phyloP scores from a whole-genome alignment of 2,113 vertebrate species.

The Nestor notabilis region DNA sequence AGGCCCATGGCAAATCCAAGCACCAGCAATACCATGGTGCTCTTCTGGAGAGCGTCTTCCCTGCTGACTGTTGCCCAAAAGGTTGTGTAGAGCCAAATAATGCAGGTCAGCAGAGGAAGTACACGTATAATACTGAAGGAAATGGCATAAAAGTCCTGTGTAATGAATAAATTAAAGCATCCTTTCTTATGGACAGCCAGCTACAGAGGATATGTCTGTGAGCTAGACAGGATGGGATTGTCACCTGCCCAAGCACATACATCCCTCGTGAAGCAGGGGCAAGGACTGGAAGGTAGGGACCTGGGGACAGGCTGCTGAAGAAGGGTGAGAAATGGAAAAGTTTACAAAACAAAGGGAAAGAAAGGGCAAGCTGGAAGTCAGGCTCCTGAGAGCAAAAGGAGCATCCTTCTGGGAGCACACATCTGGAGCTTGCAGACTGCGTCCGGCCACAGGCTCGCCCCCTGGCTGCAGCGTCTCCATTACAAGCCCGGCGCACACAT shows the following conservation, averaged over 20 bases:
- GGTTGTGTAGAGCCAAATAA: not conserved
- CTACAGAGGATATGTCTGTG: not conserved
- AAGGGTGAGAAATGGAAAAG: rapidly evolving
- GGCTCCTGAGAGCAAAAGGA: not conserved
- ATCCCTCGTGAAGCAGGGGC: not conserved
- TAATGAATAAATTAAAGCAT: not conserved
- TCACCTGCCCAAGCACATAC: rapidly evolving
- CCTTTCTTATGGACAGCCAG: not conserved
- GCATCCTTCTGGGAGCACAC: not conserved
- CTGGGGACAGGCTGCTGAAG: not conserved
- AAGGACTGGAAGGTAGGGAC: not conserved
- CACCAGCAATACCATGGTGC: not conserved
- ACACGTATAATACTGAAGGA: not conserved
- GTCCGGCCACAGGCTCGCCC: not conserved
- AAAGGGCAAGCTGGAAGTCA: not conserved
- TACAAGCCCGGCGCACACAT: rapidly evolving
- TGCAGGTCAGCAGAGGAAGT: not conserved
- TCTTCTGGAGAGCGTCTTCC: not conserved
- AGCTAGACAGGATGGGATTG: not conserved
- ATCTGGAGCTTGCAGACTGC: not conserved
- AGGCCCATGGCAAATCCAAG: rapidly evolving
- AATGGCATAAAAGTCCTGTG: not conserved
- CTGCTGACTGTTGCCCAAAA: not conserved
- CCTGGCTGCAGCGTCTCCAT: not conserved
- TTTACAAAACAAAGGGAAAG: not conserved